Evolutionary conservation across 2,797 vertebrate genomes (phyloP).

Genomic region (Cossypha heuglini): DNA sequence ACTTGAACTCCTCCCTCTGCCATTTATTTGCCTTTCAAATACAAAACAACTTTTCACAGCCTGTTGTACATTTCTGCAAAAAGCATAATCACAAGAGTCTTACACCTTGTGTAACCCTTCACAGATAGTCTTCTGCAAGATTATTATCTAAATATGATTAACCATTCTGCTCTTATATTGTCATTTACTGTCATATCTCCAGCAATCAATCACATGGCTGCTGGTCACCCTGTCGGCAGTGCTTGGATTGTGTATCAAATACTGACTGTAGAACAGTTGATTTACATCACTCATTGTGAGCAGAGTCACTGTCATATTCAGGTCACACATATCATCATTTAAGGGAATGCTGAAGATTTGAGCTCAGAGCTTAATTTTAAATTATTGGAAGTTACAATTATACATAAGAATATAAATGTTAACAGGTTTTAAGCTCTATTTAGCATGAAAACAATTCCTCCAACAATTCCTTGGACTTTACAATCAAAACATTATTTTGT

Average conservation of each 20-base stretch:
- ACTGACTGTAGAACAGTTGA: neutral
- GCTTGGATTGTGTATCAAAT: neutral
- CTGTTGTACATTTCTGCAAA: neutral
- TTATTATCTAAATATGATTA: neutral
- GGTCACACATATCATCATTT: neutral
- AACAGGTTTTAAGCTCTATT: neutral
- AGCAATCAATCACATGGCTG: neutral
- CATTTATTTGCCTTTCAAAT: neutral
- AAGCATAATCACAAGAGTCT: neutral
- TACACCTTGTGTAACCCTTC: neutral
- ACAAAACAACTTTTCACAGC: neutral
- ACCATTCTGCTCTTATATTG: neutral
- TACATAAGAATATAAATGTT: neutral
- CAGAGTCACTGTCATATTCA: neutral
- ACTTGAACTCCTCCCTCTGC: no score
- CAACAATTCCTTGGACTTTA: neutral
- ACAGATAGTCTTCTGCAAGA: neutral
- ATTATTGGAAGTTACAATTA: neutral
- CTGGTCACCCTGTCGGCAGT: neutral
- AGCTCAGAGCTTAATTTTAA: neutral
- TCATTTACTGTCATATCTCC: neutral
- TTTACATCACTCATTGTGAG: neutral
- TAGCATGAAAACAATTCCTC: neutral
- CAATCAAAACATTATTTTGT: neutral
- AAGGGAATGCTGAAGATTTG: neutral